A percentile compares a stretch with the other conserved stretches of the same genome.
These are phyloP conservation scores for Ptiloglossa arizonensis DNA, from an alignment of 1,140 invertebrate species.

Conservation along the genomic window DNA sequence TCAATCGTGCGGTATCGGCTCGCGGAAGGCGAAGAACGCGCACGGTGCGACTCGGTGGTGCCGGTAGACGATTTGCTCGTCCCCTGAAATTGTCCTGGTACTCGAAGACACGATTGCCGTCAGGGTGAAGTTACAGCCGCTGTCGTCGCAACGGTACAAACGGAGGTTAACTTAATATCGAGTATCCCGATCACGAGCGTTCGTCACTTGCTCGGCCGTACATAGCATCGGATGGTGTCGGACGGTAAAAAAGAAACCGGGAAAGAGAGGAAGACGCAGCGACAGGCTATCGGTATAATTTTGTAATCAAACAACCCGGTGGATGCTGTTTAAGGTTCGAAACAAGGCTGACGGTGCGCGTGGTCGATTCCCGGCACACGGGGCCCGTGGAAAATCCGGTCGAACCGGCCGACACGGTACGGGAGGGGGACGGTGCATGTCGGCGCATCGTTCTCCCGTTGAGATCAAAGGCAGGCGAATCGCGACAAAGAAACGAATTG, in stretches of 20 bases:
- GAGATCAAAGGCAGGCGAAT: slow-evolving; percentile 64
- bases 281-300: slow-evolving; percentile 20
- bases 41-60: too few species aligned
- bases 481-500: slow-evolving; percentile 56
- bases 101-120: neutral
- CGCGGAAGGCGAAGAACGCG: too few species aligned
- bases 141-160: neutral
- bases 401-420: slow-evolving; percentile 49
- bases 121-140: neutral
- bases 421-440: slow-evolving; percentile 6
- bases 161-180: neutral
- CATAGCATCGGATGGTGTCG: neutral
- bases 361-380: slow-evolving; percentile 25
- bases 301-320: slow-evolving; percentile 38
- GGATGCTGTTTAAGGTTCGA: slow-evolving; percentile 56
- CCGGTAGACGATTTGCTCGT: too few species aligned
- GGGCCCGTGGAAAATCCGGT: slow-evolving; percentile 58
- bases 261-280: neutral
- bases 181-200: neutral
- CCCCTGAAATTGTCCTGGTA: neutral
- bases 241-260: neutral
- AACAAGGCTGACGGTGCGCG: slow-evolving; percentile 22
- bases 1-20: too few species aligned
- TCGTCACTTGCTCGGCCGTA: neutral
- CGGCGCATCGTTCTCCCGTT: slow-evolving; percentile 25